These are phyloP conservation scores for Andrena camellia DNA, from an alignment of 2,888 invertebrate species.

Conservation along the genomic window DNA sequence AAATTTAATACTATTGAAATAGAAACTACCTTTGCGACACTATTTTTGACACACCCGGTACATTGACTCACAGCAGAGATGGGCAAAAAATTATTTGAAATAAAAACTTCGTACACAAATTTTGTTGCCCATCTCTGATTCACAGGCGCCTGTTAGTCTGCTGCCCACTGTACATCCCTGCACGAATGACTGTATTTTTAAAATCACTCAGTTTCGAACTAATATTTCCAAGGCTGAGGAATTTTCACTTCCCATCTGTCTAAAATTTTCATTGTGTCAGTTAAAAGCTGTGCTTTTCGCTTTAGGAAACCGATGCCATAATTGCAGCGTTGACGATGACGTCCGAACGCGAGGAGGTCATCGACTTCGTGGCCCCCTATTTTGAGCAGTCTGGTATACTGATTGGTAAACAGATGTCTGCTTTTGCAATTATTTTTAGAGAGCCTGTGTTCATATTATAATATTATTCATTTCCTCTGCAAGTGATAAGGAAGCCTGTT, in stretches of 20 bases:
- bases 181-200: not conserved
- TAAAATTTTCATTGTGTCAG: too few relatives aligned
- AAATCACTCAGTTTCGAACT: not conserved
- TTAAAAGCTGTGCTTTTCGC: not conserved
- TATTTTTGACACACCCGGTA: too few relatives aligned
- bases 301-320: constrained; percentile 93
- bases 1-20: too few relatives aligned
- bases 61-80: too few relatives aligned
- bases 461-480: constrained; percentile 7
- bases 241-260: too few relatives aligned
- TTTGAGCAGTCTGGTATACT: constrained; percentile 96
- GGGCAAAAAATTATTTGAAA: too few relatives aligned
- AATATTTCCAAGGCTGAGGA: not conserved
- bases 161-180: not conserved
- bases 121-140: too few relatives aligned
- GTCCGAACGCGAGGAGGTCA: constrained; percentile 94
- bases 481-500: constrained; percentile 94
- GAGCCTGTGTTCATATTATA: not conserved
- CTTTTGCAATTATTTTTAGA: not conserved
- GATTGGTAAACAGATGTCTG: constrained; percentile 87
- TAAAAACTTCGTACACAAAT: too few relatives aligned
- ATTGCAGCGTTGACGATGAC: constrained; percentile 95
- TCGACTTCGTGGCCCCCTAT: constrained; percentile 96
- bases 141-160: not conserved
- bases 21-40: too few relatives aligned